phyloP scores from a whole-genome alignment of 2,888 invertebrate genomes.

The Drosophila setosimentum region DNA sequence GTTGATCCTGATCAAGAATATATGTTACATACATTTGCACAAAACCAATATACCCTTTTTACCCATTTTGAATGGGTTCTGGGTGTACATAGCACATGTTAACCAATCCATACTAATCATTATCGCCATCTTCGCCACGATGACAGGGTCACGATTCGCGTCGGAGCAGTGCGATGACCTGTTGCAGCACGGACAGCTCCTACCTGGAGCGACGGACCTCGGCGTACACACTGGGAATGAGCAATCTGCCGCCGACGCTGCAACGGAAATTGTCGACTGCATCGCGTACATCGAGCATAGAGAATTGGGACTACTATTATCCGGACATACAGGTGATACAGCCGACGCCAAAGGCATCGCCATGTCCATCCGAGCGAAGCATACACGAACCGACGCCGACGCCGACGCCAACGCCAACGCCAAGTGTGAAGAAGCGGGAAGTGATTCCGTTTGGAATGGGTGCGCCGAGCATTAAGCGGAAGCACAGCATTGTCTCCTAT shows the following conservation, averaged over 20 bases:
- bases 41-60: no score
- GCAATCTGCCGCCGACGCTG: constrained; percentile 86
- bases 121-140: constrained; percentile 4
- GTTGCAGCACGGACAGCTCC: constrained; percentile 93
- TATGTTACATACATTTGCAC: no score
- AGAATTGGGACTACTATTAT: constrained; percentile 87
- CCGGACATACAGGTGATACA: constrained; percentile 90
- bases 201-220: constrained; percentile 93
- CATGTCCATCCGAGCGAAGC: constrained; percentile 89
- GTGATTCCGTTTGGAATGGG: constrained; percentile 28
- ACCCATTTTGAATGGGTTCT: no score
- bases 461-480: constrained; percentile 77
- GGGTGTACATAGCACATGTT: no score
- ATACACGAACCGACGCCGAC: constrained; percentile 67
- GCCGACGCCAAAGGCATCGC: constrained; percentile 93
- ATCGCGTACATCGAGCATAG: constrained; percentile 83
- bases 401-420: constrained; percentile 24
- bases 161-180: constrained; percentile 92
- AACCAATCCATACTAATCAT: not conserved
- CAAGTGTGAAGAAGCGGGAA: not conserved
- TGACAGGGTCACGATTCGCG: constrained; percentile 86
- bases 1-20: no score
- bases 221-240: constrained; percentile 90
- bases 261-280: constrained; percentile 83
- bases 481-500: constrained; percentile 84